phyloP scores from a whole-genome alignment of 2,113 vertebrate genomes.

The Rhynchomys soricoides region DNA sequence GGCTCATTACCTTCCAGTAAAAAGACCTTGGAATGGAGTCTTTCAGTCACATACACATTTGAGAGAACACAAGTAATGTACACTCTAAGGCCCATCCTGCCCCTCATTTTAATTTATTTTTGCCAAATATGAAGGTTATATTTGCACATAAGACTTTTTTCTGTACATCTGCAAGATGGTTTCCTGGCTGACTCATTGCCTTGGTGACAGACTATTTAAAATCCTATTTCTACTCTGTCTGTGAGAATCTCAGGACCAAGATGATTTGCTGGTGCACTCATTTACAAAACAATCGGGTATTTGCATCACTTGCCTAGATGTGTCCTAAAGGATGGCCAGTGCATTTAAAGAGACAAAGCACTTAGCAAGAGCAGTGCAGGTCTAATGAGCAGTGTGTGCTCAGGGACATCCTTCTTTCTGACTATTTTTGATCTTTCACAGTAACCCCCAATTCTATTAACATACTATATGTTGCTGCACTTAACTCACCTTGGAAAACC shows the following conservation, averaged over 20 bases:
- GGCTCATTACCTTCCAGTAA: not conserved
- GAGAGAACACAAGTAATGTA: not conserved
- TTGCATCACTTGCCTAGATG: not conserved
- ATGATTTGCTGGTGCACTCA: not conserved
- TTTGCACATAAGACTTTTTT: constrained; percentile 10
- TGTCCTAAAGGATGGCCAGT: constrained; percentile 33
- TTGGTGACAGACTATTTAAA: constrained; percentile 36
- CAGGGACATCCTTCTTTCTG: constrained; percentile 1
- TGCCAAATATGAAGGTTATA: constrained; percentile 33
- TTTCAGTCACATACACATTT: not conserved
- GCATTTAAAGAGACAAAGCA: constrained; percentile 30
- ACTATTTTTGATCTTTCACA: constrained; percentile 59
- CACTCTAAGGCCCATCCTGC: not conserved
- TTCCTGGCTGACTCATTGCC: constrained; percentile 56
- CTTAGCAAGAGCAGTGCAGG: not conserved
- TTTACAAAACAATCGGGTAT: constrained; percentile 40
- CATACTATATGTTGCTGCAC: not conserved
- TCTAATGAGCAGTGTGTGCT: not conserved
- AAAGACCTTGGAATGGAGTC: not conserved
- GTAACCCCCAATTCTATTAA: constrained; percentile 40
- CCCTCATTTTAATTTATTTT: constrained; percentile 45
- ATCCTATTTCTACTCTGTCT: constrained; percentile 51
- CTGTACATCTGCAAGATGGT: constrained; percentile 4
- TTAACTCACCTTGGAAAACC: constrained; percentile 39
- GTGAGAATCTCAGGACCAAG: not conserved